Conservation (phyloP, 2,888 invertebrate species). For the Noctua fimbriata region DNA sequence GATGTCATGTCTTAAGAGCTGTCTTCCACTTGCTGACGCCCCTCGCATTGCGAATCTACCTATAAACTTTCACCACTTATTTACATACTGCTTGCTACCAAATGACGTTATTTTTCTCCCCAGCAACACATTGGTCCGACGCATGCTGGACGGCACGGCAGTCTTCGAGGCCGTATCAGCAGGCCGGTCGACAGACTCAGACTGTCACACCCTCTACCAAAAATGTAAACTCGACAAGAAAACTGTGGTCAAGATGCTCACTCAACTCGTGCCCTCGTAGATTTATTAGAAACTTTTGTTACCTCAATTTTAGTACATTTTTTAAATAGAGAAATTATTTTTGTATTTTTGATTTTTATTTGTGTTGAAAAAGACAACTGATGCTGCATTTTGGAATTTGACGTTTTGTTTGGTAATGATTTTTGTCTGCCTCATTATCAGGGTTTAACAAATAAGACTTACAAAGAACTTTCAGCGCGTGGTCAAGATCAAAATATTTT, state of each 20-base stretch:
- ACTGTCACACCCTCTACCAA: slow-evolving; percentile 90
- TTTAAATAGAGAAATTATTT: slow-evolving; percentile 45
- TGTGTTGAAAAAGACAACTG: not conserved
- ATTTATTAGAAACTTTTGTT: slow-evolving; percentile 10
- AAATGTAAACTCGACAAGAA: slow-evolving; percentile 93
- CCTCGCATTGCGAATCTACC: not conserved
- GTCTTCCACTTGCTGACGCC: not conserved
- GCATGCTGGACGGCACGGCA: slow-evolving; percentile 93
- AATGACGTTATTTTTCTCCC: slow-evolving; percentile 65
- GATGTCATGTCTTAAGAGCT: not conserved
- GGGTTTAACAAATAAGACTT: not conserved
- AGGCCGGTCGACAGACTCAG: slow-evolving; percentile 91
- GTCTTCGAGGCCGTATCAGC: slow-evolving; percentile 93
- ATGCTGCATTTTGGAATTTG: not conserved
- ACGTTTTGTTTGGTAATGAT: not conserved
- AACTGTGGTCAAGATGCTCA: slow-evolving; percentile 92
- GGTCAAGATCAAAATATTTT: no score
- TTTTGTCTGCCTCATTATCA: not conserved
- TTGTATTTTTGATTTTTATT: not conserved
- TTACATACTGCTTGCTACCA: not conserved
- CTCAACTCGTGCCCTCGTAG: slow-evolving; percentile 91
- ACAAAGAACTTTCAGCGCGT: no score
- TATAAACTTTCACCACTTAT: not conserved
- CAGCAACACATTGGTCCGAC: slow-evolving; percentile 93
- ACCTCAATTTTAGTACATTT: slow-evolving; percentile 47